Base-by-base conservation (phyloP, 2,113 vertebrate genomes). In the Ictalurus punctatus region DNA sequence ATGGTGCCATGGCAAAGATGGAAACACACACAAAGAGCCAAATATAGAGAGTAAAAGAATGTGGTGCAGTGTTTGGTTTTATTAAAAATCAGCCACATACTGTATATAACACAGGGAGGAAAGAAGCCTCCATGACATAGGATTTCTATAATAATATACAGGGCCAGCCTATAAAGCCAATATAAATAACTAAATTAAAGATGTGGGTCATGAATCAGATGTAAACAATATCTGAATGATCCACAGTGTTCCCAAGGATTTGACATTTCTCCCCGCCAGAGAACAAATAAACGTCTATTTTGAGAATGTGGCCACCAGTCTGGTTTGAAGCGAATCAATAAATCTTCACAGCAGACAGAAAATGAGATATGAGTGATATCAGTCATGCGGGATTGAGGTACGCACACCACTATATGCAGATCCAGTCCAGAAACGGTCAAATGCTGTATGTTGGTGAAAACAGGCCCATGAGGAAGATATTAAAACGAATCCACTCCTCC, bases 21-120 rank as follows among this genome's bases (percentile, higher is more conserved):
- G 9, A 78, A 25, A 48, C 40, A 48, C 74, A 48, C 12, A 7
- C 52, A 58, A 34, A 21, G n/a, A 58, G 27, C 25, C 27, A 12
- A 81, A 58, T 58, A 93, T 89, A 87, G 56, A 93, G 92, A 89
- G 90, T 88, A 91, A 88, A 92, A 88, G 89, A 93, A 89, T 37
- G 56, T 30, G 13, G 48, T n/a, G 23, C 74, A 78, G 44, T 44
- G 91, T 85, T 89, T 89, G 37, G 34, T 59, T 86, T 30, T 93
- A 95, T 94, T 93, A 94, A 48, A 96, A 96, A 95, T 93, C 83
- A 86, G 86, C 71, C 84, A 87, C 4, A 48, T 48, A 48, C 44
- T 48, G 44, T 82, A 92, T 92, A 92, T 93, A 91, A 92, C 58
- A 21, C 25, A 87, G 71, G 91, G 89, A 54, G 92, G 90, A 93